Percentiles rank a stretch among this genome's conserved stretches.
These are phyloP conservation scores for Ennomos fuscantarius DNA, from an alignment of 2,888 invertebrate genomes.

Conservation along the genomic window DNA sequence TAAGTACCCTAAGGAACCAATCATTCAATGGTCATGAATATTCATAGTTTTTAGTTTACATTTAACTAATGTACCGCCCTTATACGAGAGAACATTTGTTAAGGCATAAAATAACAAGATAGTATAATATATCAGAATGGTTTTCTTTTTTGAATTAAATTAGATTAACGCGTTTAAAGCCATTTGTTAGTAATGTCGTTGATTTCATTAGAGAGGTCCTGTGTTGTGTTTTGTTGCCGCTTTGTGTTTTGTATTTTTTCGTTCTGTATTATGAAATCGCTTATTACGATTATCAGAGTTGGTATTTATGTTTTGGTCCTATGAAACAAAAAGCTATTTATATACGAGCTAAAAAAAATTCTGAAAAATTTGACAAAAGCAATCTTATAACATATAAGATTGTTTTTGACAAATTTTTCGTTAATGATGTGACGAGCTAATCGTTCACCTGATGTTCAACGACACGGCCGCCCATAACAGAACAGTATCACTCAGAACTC, in stretches of 20 bases:
- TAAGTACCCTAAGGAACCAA: slow-evolving; percentile 58
- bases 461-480: too few relatives aligned
- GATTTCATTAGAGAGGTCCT: slow-evolving; percentile 68
- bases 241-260: slow-evolving; percentile 35
- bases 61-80: slow-evolving; percentile 60
- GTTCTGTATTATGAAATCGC: slow-evolving; percentile 38
- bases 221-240: slow-evolving; percentile 64
- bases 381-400: too few relatives aligned
- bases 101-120: slow-evolving; percentile 50
- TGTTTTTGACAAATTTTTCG: too few relatives aligned
- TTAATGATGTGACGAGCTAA: too few relatives aligned
- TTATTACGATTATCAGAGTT: slow-evolving; percentile 20
- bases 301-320: neutral
- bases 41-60: slow-evolving; percentile 60
- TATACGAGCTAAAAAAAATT: too few relatives aligned
- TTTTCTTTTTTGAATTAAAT: slow-evolving; percentile 58
- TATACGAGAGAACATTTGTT: slow-evolving; percentile 58
- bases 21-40: slow-evolving; percentile 63
- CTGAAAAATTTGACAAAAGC: too few relatives aligned
- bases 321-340: too few relatives aligned
- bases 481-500: too few relatives aligned
- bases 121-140: slow-evolving; percentile 47
- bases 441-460: too few relatives aligned
- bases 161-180: slow-evolving; percentile 66
- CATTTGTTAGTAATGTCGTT: slow-evolving; percentile 67